Conservation (phyloP, 1,140 invertebrate species). For the Macrosteles quadrilineatus region DNA sequence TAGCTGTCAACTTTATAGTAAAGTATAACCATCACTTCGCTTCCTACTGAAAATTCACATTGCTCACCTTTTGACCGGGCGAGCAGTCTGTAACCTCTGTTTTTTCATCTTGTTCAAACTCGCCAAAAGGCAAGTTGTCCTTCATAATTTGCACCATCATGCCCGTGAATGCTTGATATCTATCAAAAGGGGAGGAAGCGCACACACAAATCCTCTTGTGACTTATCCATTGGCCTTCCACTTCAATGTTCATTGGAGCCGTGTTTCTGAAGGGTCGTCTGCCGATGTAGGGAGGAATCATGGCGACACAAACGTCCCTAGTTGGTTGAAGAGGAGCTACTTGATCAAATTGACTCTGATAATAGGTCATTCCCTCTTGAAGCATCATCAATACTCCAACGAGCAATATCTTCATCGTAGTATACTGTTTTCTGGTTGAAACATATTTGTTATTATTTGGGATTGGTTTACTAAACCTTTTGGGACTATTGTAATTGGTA, state of each 20-base stretch:
- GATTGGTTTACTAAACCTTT: too few relatives aligned
- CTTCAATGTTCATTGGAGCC: not conserved
- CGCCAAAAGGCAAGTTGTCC: not conserved
- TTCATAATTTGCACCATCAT: slow-evolving; percentile 6
- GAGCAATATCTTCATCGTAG: not conserved
- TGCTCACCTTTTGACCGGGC: not conserved
- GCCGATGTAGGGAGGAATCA: not conserved
- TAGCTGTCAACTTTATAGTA: too few relatives aligned
- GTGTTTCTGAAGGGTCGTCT: not conserved
- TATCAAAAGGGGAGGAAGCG: not conserved
- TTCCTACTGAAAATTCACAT: too few relatives aligned
- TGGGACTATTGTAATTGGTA: too few relatives aligned
- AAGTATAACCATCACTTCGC: too few relatives aligned
- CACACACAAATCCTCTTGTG: not conserved
- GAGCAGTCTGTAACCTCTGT: slow-evolving; percentile 2
- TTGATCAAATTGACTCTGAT: not conserved
- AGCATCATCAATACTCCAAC: not conserved
- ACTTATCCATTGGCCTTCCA: not conserved
- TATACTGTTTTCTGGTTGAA: not conserved
- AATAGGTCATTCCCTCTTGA: not conserved
- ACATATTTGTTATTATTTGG: too few relatives aligned
- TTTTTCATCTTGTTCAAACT: not conserved
- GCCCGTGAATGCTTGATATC: not conserved
- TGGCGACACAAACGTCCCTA: not conserved
- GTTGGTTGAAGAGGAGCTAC: not conserved